Conservation (phyloP, 2,888 invertebrate species). For the Rugalucina vietnamica region DNA sequence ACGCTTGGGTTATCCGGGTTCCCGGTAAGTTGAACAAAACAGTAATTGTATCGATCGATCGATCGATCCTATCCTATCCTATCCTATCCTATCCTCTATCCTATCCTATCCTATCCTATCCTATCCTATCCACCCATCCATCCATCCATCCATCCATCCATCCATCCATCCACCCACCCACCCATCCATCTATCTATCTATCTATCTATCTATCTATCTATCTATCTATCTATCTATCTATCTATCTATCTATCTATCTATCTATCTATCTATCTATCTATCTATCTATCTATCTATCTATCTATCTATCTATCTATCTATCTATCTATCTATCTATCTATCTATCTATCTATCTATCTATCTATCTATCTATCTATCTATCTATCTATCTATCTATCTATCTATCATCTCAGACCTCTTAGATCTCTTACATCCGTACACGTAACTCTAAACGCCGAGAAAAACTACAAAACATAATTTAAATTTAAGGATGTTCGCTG, state of each 20-base stretch:
- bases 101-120: no score
- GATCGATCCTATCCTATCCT: no score
- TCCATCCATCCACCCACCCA: neutral
- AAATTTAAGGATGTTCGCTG: no score
- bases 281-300: neutral
- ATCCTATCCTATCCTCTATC: no score
- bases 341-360: neutral
- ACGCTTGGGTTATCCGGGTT: no score
- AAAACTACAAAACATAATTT: no score
- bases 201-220: neutral
- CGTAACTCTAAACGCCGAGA: no score
- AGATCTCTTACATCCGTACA: no score
- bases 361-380: neutral
- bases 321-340: neutral
- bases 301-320: neutral
- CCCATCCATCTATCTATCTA: neutral
- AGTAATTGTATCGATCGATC: no score
- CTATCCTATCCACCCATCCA: neutral
- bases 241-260: neutral
- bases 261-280: neutral
- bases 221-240: neutral
- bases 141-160: neutral
- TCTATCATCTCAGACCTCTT: no score
- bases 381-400: neutral
- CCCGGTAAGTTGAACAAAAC: no score